These are phyloP conservation scores for Drosophila elegans DNA, from an alignment of 1,140 invertebrate species.

Conservation along the genomic window DNA sequence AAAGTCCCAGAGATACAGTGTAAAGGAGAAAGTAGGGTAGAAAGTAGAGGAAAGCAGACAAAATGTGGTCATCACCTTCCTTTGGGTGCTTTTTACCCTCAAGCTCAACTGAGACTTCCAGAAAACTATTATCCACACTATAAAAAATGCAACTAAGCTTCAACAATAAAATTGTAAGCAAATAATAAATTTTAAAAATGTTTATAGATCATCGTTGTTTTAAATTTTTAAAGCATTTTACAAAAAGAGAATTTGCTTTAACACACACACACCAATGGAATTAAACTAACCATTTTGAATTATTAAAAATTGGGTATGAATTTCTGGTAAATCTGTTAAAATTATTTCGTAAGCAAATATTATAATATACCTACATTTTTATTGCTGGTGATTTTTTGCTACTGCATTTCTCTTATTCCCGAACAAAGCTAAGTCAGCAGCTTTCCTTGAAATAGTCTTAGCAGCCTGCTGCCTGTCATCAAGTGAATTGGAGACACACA, in stretches of 20 bases:
- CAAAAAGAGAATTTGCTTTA: too few relatives aligned
- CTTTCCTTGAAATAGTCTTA: conserved; percentile 21
- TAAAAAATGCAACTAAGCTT: neutral
- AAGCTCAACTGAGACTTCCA: conserved; percentile 3
- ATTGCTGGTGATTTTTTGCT: too few relatives aligned
- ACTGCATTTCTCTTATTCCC: too few relatives aligned
- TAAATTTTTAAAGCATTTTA: too few relatives aligned
- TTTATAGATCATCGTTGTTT: too few relatives aligned
- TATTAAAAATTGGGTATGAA: too few relatives aligned
- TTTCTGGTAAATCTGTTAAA: too few relatives aligned
- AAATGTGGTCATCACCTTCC: conserved; percentile 53
- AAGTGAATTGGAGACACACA: conserved; percentile 32
- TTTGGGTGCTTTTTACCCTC: conserved; percentile 6
- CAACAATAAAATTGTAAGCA: neutral
- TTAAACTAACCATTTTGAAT: too few relatives aligned
- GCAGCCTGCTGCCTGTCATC: conserved; percentile 24
- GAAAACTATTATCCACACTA: neutral
- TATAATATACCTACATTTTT: too few relatives aligned
- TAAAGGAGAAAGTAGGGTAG: neutral
- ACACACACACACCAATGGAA: too few relatives aligned
- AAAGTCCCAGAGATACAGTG: neutral
- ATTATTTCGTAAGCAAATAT: too few relatives aligned
- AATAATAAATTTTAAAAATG: neutral
- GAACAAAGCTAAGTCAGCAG: conserved; percentile 28
- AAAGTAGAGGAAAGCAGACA: conserved; percentile 24